Conservation (phyloP, 2,888 invertebrate genomes). For the Melangyna quadrimaculata region DNA sequence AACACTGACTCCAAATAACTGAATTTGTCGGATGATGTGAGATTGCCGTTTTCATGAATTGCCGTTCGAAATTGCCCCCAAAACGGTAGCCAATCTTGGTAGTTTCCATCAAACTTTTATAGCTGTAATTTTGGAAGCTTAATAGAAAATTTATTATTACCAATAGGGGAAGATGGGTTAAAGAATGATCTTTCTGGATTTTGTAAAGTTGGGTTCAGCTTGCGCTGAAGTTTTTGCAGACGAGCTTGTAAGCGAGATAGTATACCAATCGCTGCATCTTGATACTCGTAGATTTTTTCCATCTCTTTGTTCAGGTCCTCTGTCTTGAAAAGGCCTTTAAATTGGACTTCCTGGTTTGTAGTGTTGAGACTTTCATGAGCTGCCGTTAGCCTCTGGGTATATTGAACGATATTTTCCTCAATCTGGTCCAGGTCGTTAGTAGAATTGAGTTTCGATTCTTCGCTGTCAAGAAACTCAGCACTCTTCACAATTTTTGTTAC, state of each 20-base stretch:
- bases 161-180: no score
- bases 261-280: not conserved
- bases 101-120: slow-evolving; percentile 10
- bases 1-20: slow-evolving; percentile 24
- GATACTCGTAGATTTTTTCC: slow-evolving; percentile 6
- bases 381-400: not conserved
- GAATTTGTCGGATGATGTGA: slow-evolving; percentile 11
- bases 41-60: slow-evolving; percentile 14
- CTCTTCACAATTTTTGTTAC: slow-evolving; percentile 12
- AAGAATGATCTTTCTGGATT: not conserved
- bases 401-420: not conserved
- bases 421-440: not conserved
- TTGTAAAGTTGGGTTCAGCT: not conserved
- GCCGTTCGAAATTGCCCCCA: slow-evolving; percentile 26
- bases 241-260: not conserved
- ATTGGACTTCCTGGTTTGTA: not conserved
- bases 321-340: not conserved
- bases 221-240: not conserved
- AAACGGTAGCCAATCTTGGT: not conserved
- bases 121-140: not conserved
- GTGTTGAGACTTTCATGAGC: slow-evolving; percentile 4
- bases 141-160: no score
- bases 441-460: not conserved
- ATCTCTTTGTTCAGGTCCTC: not conserved
- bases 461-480: not conserved